Evolutionary conservation across 2,113 vertebrate genomes (phyloP), one percentile per base, ranked within the genome.

Genomic region (Meleagris gallopavo): DNA sequence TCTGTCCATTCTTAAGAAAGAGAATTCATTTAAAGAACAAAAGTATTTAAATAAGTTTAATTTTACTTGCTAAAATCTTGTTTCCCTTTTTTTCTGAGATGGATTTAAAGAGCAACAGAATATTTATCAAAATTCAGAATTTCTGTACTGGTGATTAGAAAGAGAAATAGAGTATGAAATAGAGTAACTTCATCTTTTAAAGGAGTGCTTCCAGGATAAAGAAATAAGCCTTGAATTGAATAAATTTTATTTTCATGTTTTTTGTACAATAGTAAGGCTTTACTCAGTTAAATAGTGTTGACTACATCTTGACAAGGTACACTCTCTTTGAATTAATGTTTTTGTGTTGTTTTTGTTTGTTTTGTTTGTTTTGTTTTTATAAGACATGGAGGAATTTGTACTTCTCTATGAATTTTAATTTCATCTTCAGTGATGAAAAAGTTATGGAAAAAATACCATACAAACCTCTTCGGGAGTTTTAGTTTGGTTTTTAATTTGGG

Each of bases 1-100:
- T 93, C 72, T 8, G 2, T 32, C n/a, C 36, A 76, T 84, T 93
- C 54, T 82, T 87, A 84, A 78, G 58, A 82, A 72, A 5, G 1
- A 0, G n/a, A 90, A 94, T 66, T 84, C 58, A 79, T 87, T 87
- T 90, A 82, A 93, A 93, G 66, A 87, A 13, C 15, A 93, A 93
- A 92, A 94, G 54, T 45, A 21, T 87, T 95, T 94, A 90, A 92
- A 83, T 82, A 93, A 94, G 54, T 30, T 84, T 73, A 41, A 84
- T 90, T 95, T 95, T 95, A 89, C 89, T 94, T 92, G 61, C 58
- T 89, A 76, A 95, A 92, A 45, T 58, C 2, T 65, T 86, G 25
- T 43, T 41, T 72, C 50, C 3, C 4, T 84, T 84, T 75, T 75
- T 18, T 32, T 58, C 6, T 41, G 36, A 69, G 36, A 16, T 75